Evolutionary conservation across 2,888 invertebrate genomes (phyloP), one percentile per base, ranked within the genome.

Genomic region (Stenichneumon culpator): DNA sequence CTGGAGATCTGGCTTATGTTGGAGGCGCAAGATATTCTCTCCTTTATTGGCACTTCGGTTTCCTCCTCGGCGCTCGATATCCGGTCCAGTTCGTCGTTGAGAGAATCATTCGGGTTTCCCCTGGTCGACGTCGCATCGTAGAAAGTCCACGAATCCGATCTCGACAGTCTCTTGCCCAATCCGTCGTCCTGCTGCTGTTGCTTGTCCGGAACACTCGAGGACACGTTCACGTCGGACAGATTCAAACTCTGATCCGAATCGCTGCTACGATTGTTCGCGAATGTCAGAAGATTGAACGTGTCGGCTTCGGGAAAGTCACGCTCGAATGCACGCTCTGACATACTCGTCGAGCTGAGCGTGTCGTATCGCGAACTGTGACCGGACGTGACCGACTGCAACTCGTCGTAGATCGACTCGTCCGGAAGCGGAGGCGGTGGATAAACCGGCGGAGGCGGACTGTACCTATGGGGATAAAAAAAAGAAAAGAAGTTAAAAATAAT

Each of bases 361-460:
- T 93, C 94, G 84, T 93, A 94, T 82, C 93, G 90, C 88, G 90
- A 92, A 82, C 93, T 93, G 25, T 91, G 89, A 2, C 93, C 93
- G 47, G 94, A 94, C 2, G 93, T 92, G 9, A 94, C 89, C 2
- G 94, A 94, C 75, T 94, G 94, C 44, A 95, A 93, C 84, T 95
- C 95, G 90, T 96, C 95, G 89, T 96, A 95, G 83, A 95, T 93
- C 47, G 94, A 94, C 90, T 95, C 95, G 87, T 95, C 95, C 44
- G 95, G 95, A 89, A 95, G 93, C 67, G 95, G 95, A n/a, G 95
- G 95, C 74, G 95, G 95, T 63, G 96, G 95, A 90, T 95, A 95
- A 39, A 94, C 90, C n/a, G 95, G 95, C 19, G 96, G 95, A 54
- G 95, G 95, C 78, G 94, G 93, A 88, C 94, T 94, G 81, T 91